Base-by-base conservation (phyloP, 2,113 vertebrate genomes). In the Protomyctophum bolini region DNA sequence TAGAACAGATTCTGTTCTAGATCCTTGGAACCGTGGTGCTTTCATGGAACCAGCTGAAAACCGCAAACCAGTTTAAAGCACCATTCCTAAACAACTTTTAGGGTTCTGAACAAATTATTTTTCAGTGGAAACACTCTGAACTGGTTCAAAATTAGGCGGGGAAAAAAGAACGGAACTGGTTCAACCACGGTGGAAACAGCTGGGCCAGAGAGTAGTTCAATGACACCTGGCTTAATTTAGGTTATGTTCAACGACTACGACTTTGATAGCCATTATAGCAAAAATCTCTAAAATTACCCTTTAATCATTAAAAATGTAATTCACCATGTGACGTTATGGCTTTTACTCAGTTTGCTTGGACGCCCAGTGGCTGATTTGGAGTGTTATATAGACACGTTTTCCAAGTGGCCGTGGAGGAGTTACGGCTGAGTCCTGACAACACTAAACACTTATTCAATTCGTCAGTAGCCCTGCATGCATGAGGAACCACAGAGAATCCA, bases 291-390 rank as follows among this genome's bases (percentile, higher is more conserved):
- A 11, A 47, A 15, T 41, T 58, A 58, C 14, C 56, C 14, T 10
- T 58, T 28, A 58, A 58, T 58, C 56, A 58, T 15, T 9, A 14
- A 8, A 6, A 1, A 21, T 63, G 12, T 54, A 12, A 63, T 63
- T 8, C 15, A 49, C 12, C 60, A 49, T 63, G 7, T 49, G 60
- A 63, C 5, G n/a, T 15, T 49, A 63, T 9, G 12, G 60, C n/a
- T 47, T 55, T 63, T 46, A 33, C 15, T 45, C 10, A 7, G 46
- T n/a, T 61, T 63, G 51, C 28, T 54, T 68, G 21, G 47, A 6
- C 55, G 48, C 49, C 10, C 55, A 63, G 59, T 58, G 6, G 12
- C 33, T 74, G 63, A 21, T 58, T 69, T 52, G 33, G 41, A 45
- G 7, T 46, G 6, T 41, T 63, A 2, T 28, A 61, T 65, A 65